Conservation (phyloP, 2,888 invertebrate species). For the Parapristionchus giblindavisi region DNA sequence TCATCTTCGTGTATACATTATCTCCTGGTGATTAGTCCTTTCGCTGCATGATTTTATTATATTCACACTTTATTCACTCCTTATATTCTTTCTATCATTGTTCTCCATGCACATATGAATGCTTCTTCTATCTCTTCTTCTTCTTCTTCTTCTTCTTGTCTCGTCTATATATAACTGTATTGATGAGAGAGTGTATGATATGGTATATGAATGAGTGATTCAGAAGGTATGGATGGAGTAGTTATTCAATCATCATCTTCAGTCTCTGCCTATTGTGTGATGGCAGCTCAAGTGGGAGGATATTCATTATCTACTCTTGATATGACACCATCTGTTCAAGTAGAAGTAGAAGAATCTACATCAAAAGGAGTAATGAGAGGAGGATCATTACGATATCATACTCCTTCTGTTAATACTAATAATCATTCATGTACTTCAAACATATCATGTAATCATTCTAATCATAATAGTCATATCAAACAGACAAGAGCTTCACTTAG, state of each 20-base stretch:
- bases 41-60: slow-evolving; percentile 19
- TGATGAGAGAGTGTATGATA: neutral
- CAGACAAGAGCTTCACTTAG: slow-evolving; percentile 19
- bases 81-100: slow-evolving; percentile 12
- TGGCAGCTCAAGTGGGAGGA: slow-evolving; percentile 34
- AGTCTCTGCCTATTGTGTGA: slow-evolving; percentile 31
- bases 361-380: slow-evolving; percentile 19
- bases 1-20: neutral
- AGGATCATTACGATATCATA: slow-evolving; percentile 12
- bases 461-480: neutral
- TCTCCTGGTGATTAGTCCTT: slow-evolving; percentile 15
- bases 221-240: slow-evolving; percentile 4
- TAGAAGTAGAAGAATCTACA: neutral
- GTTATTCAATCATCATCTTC: neutral
- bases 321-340: neutral
- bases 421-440: too few relatives aligned
- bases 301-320: slow-evolving; percentile 32
- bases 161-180: neutral
- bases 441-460: too few relatives aligned
- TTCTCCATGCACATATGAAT: slow-evolving; percentile 6
- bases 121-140: neutral
- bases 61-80: neutral
- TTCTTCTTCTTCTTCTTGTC: neutral
- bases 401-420: slow-evolving; percentile 1
- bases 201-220: neutral